Base-by-base conservation (phyloP, 1,140 invertebrate species). In the Zaprionus capensis region DNA sequence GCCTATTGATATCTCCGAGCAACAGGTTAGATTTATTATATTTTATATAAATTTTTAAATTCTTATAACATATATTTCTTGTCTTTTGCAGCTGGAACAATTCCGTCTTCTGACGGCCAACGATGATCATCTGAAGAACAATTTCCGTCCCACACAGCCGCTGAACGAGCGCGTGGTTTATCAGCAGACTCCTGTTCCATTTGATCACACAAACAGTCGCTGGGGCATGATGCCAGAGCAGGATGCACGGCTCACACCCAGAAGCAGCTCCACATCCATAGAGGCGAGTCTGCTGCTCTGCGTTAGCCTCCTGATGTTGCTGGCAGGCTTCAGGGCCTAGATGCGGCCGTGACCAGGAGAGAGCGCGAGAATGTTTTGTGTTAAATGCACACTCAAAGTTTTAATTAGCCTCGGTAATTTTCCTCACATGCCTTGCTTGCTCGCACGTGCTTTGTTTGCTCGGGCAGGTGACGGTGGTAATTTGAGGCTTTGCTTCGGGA, bases 71-170 rank as follows among this genome's bases (percentile, higher is more conserved):
- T 17, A 7, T 17, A 7, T 17, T 7, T 44, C 2, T 9, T 0
- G 41, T 17, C 63, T 80, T 41, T 14, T 80, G 71, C 93, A 98
- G 97, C 93, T 98, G 53, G 95, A 95, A 69, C 94, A 94, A 49
- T 98, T 98, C 81, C 94, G 97, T 17, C 93, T 94, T 36, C 91
- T 98, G 24, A 93, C 94, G 36, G 95, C 94, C 1, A 92, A 94
- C 31, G 94, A 95, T 63, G 96, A 96, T 15, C 93, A 94, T 4
- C 83, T 97, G 57, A 95, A 94, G 1, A 96, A 97, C 80, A 97
- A 97, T 83, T 96, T 96, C 91, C 94, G 96, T 24, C 96, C 96
- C 1, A 94, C 96, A 22, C 96, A 97, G 86, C 95, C 96, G 0
- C 93, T 97, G 0, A 94, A 95, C 17, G 95, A 95, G 71, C 94